Conservation (phyloP, 1,140 invertebrate species). For the Drosophila novamexicana region DNA sequence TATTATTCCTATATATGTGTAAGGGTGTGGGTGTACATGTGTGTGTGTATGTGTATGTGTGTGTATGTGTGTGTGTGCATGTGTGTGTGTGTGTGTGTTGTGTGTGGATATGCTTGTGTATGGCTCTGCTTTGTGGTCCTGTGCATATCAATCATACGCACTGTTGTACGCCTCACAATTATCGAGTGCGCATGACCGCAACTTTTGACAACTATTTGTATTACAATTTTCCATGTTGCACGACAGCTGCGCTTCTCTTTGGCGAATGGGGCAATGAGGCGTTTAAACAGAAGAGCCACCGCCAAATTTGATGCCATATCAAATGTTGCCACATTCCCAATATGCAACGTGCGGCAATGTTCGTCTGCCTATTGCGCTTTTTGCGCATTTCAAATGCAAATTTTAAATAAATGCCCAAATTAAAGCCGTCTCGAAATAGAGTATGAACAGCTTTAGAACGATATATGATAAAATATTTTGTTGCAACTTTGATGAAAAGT, state of each 20-base stretch:
- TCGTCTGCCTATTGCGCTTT: neutral
- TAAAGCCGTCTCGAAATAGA: too few relatives aligned
- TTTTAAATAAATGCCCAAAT: neutral
- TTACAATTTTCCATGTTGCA: conserved; percentile 52
- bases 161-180: conserved; percentile 20
- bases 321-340: conserved; percentile 47
- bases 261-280: conserved; percentile 10
- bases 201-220: conserved; percentile 64
- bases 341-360: conserved; percentile 35
- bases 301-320: conserved; percentile 56
- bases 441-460: too few relatives aligned
- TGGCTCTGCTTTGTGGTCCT: neutral
- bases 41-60: neutral
- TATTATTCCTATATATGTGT: neutral
- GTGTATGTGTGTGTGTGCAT: neutral
- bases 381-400: neutral
- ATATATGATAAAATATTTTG: too few relatives aligned
- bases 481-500: too few relatives aligned
- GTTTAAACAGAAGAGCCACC: conserved; percentile 42
- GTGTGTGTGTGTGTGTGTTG: neutral
- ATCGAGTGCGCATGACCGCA: conserved; percentile 17
- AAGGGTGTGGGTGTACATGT: too few relatives aligned
- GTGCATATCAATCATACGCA: conserved; percentile 52
- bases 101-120: neutral
- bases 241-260: conserved; percentile 46